Evolutionary conservation across 1,140 invertebrate species (phyloP), one percentile per base, ranked within the genome.

Genomic region (Magallana angulata): DNA sequence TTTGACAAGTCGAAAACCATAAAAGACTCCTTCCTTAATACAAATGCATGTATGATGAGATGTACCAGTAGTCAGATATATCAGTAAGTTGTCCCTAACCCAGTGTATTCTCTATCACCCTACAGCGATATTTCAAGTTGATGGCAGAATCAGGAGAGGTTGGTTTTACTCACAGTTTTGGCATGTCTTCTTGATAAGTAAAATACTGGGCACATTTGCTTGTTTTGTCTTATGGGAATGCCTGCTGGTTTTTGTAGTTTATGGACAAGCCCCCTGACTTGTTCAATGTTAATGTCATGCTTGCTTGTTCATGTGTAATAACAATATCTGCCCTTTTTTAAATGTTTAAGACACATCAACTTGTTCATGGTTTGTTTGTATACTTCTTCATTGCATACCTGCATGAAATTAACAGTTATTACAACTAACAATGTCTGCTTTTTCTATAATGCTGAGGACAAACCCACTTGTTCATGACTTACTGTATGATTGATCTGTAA

Each of bases 121-220:
- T 11, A 9, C 68, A 71, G 68, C 68, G 68, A 7, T 71, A 71
- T 71, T 71, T 24, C 68, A 71, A 71, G 18, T 30, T 71, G 68
- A 71, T 71, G 68, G 24, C 68, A 12, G 68, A 71, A 7, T 71
- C 68, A 30, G 68, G 7, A 1, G 68, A 71, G 68, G 18, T 30
- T 7, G 18, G 68, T 30, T 30, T 11, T 11, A 30, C 36, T 71
- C 68, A 36, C 18, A 71, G 1, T 5, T 30, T 71, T 8, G 36
- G 36, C 36, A 48, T 48, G 36, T 48, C 36, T 48, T 48, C 36
- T 48, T 48, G 36, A 48, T 48, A 48, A 48, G 36, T 48, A 48
- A 48, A 48, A 48, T 48, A 48, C 36, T 48, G 7, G 30, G 68
- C 68, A 71, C 68, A 24, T 24, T 11, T 71, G n/a, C 18, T 71